Base-by-base conservation (phyloP, 37 sponge, comb jelly and placozoan genomes). In the Oopsacas minuta region DNA sequence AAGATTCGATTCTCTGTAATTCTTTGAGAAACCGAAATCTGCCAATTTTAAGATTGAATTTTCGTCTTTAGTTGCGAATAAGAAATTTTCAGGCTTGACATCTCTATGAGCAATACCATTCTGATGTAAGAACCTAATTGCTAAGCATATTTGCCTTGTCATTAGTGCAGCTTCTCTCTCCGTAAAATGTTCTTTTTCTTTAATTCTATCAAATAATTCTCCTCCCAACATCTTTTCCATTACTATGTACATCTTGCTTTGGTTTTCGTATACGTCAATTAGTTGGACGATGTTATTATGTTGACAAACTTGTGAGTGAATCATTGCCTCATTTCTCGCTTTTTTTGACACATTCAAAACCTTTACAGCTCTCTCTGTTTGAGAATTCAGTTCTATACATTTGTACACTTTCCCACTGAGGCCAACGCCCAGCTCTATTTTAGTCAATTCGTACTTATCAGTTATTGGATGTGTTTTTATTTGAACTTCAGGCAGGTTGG, bases 331-430 rank as follows among this genome's bases (percentile, higher is more conserved):
- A 12, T 12, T 61, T 61, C 22, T 61, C 5, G 75, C 75, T 25
- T 12, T 3, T 61, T 61, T 61, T 3, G 75, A 61, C 7, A 34
- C 20, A n/a, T 12, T 12, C 5, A 61, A 20, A 5, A 61, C 75
- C 22, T 61, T 61, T 7, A 61, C 75, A 25, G 75, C 75, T 61
- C 75, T 61, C 28, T 61, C 75, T n/a, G 22, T n/a, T 12, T 20
- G 22, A 25, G 75, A 25, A 32, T 10, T n/a, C 30, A 25, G 75
- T n/a, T 61, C 75, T 61, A 61, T 61, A n/a, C 75, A 61, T n/a
- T 61, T 61, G 30, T 61, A 61, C 30, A 61, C 75, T 61, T 61
- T 61, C 75, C 75, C 75, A 61, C 75, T 61, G 5, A 61, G 75
- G 28, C 75, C 75, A 3, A 61, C 75, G 30, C 75, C 75, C 75